Evolutionary conservation across 1,140 invertebrate genomes (phyloP).

Genomic region (Drosophila murphyi): DNA sequence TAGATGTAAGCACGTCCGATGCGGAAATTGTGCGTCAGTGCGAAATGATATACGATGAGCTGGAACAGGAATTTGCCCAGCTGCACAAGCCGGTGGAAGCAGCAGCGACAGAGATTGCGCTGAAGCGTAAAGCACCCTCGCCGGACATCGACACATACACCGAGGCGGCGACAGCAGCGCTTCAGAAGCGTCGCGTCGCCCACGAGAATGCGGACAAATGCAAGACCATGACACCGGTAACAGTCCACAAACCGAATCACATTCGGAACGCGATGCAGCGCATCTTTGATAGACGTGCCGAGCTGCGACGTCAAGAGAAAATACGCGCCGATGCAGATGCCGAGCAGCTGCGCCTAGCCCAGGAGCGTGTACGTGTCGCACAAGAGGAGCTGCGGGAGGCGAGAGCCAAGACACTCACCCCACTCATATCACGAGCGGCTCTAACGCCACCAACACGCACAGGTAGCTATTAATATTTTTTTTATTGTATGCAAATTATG

Average conservation of each 20-base stretch:
- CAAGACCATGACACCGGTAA: conserved; percentile 12
- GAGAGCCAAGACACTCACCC: conserved; percentile 64
- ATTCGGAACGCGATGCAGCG: conserved; percentile 80
- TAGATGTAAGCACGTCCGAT: conserved; percentile 82
- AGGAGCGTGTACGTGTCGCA: conserved; percentile 69
- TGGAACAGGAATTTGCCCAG: conserved; percentile 81
- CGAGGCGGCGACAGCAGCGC: conserved; percentile 52
- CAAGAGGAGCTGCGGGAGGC: conserved; percentile 65
- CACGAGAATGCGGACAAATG: conserved; percentile 83
- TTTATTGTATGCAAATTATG: no score
- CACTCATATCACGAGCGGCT: conserved; percentile 69
- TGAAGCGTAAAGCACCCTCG: conserved; percentile 67
- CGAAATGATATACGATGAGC: conserved; percentile 89
- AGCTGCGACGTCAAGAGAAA: conserved; percentile 66
- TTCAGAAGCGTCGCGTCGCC: conserved; percentile 85
- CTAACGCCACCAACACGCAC: conserved; percentile 61
- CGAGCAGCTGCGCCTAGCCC: conserved; percentile 62
- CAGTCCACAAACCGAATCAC: conserved; percentile 67
- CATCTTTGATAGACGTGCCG: conserved; percentile 71
- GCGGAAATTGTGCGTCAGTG: conserved; percentile 89
- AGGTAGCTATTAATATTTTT: conserved; percentile 24
- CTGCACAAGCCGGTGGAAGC: conserved; percentile 55
- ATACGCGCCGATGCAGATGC: conserved; percentile 61
- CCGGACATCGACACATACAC: conserved; percentile 69
- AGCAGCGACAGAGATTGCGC: conserved; percentile 9